phyloP scores from a whole-genome alignment of 2,888 invertebrate genomes.

The Ormyrus nitidulus region DNA sequence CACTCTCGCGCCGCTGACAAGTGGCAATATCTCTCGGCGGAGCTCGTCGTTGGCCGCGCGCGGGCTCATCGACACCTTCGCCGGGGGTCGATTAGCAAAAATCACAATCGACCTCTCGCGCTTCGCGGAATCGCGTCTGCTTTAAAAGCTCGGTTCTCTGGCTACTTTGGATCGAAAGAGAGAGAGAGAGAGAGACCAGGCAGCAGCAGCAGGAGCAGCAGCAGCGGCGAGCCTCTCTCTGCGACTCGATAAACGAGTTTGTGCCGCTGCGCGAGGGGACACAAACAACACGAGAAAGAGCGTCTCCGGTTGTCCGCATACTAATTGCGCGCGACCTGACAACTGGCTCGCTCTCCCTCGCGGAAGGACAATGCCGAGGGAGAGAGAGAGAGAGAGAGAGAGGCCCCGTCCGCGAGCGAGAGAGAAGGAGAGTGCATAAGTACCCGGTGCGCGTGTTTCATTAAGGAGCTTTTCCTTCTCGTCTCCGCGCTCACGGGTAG shows the following conservation, averaged over 20 bases:
- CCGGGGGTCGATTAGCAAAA: conserved; percentile 16
- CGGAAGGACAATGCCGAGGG: conserved; percentile 42
- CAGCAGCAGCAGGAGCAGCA: background rate
- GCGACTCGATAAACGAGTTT: conserved; percentile 51
- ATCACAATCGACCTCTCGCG: conserved; percentile 28
- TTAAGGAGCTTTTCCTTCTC: conserved; percentile 45
- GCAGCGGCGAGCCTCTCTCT: conserved; percentile 7
- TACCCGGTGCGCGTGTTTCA: conserved; percentile 23
- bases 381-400: background rate
- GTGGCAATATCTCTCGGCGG: conserved; percentile 20
- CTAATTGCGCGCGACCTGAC: conserved; percentile 51
- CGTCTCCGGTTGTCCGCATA: conserved; percentile 54
- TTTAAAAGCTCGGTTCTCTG: conserved; percentile 34
- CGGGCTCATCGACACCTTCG: conserved; percentile 28
- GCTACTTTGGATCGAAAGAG: conserved; percentile 9
- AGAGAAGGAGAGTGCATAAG: conserved; percentile 15
- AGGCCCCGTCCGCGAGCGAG: background rate
- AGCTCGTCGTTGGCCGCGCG: background rate
- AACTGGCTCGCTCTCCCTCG: conserved; percentile 13
- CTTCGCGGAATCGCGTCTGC: conserved; percentile 35
- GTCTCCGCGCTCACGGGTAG: conserved; percentile 8
- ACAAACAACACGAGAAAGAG: background rate
- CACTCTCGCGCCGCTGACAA: conserved; percentile 27
- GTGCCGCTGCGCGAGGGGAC: conserved; percentile 10
- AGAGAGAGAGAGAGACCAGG: conserved; percentile 10